phyloP scores from a whole-genome alignment of 2,113 vertebrate genomes.

The Microcebus tavaratra region DNA sequence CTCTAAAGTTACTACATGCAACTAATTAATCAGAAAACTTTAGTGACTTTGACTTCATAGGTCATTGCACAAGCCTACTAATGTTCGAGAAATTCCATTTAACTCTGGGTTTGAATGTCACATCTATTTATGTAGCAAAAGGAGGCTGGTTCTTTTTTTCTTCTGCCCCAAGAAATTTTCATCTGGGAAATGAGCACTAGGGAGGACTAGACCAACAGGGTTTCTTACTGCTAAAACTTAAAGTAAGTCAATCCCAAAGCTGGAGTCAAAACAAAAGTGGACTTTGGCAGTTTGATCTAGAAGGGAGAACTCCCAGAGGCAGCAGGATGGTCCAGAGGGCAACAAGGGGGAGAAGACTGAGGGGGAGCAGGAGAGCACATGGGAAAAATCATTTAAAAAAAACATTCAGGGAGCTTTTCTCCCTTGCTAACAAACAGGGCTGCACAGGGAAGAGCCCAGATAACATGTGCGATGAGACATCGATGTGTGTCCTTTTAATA shows the following conservation, averaged over 20 bases:
- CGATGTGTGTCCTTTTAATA: not conserved
- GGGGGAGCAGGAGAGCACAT: rapidly evolving
- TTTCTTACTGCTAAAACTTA: not conserved
- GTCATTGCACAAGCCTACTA: constrained; percentile 59
- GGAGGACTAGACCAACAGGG: constrained; percentile 12
- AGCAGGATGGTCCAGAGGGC: not conserved
- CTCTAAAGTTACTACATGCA: constrained; percentile 8
- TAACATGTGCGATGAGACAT: not conserved
- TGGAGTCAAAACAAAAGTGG: not conserved
- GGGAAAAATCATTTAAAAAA: not conserved
- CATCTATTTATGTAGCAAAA: constrained; percentile 58
- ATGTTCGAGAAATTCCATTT: constrained; percentile 48
- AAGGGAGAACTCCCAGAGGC: not conserved
- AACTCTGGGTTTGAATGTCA: constrained; percentile 61
- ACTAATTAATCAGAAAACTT: constrained; percentile 67
- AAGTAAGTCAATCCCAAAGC: not conserved
- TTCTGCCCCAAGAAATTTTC: constrained; percentile 27
- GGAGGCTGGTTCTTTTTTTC: not conserved
- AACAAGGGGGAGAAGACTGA: rapidly evolving
- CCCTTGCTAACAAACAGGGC: not conserved
- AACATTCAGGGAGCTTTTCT: not conserved
- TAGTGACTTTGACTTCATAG: constrained; percentile 54
- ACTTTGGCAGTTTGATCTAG: not conserved
- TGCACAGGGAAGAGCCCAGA: not conserved
- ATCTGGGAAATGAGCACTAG: constrained; percentile 15